These are phyloP conservation scores for Drosophila paucipuncta DNA, from an alignment of 2,888 invertebrate species.

Conservation along the genomic window DNA sequence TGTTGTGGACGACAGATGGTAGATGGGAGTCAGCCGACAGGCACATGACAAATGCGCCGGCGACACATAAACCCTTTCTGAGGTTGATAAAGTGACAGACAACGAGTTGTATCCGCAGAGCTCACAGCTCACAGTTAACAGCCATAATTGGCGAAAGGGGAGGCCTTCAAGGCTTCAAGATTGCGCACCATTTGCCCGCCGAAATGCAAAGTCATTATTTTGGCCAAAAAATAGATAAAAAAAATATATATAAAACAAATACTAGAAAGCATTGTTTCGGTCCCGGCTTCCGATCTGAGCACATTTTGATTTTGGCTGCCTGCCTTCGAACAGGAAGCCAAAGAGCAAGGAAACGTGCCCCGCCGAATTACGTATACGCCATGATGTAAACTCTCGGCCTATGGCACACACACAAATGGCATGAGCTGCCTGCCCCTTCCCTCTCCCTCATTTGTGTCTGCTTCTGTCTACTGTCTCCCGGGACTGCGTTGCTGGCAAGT, in stretches of 20 bases:
- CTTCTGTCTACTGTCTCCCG: constrained; percentile 15
- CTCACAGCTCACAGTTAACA: background rate
- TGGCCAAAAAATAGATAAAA: constrained; percentile 51
- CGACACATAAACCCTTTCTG: constrained; percentile 67
- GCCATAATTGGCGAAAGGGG: constrained; percentile 38
- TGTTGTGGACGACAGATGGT: background rate
- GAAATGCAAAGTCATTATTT: constrained; percentile 78
- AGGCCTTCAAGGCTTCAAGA: constrained; percentile 23
- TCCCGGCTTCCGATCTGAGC: constrained; percentile 19
- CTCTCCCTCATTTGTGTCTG: constrained; percentile 1
- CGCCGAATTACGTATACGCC: constrained; percentile 66
- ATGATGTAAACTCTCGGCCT: constrained; percentile 39
- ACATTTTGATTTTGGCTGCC: constrained; percentile 35
- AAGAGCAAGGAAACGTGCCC: constrained; percentile 17
- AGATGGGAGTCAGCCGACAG: background rate
- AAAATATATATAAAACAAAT: constrained; percentile 16
- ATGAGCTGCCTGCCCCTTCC: background rate
- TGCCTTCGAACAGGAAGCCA: background rate
- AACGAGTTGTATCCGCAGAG: constrained; percentile 39
- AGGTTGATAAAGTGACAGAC: constrained; percentile 72
- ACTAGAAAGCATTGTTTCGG: constrained; percentile 41
- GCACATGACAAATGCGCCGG: constrained; percentile 55
- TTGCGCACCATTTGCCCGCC: constrained; percentile 68
- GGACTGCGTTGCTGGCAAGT: constrained; percentile 56
- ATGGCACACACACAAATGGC: constrained; percentile 7